Evolutionary conservation across 1,140 invertebrate species (phyloP).

Genomic region (Trachymyrmex cornetzi): DNA sequence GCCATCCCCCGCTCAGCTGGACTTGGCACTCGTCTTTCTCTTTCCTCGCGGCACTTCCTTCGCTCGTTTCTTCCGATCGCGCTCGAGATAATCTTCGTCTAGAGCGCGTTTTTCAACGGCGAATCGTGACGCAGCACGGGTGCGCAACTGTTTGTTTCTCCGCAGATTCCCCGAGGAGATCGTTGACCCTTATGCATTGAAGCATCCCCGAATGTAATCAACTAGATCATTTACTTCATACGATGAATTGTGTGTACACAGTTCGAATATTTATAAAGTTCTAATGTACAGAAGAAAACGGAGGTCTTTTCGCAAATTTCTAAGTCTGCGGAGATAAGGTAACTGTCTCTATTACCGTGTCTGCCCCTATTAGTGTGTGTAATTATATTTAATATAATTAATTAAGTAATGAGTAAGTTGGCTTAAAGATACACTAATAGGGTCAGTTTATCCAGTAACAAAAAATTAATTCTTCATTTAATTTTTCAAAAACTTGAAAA

Average conservation of each 20-base stretch:
- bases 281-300: neutral
- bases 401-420: no score
- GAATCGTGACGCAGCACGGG: constrained; percentile 42
- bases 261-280: neutral
- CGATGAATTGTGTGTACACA: neutral
- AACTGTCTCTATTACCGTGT: no score
- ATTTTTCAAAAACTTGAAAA: neutral
- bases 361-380: no score
- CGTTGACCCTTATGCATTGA: neutral
- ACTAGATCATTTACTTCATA: neutral
- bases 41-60: constrained; percentile 9
- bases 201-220: neutral
- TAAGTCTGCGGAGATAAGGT: neutral
- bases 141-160: constrained; percentile 22
- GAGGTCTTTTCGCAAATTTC: neutral
- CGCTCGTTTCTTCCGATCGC: constrained; percentile 11
- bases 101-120: constrained; percentile 35
- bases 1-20: neutral
- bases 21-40: constrained; percentile 54
- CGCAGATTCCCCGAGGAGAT: neutral
- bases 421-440: no score
- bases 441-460: no score
- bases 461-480: neutral
- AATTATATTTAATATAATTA: no score
- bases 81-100: constrained; percentile 53